Conservation (phyloP, 2,888 invertebrate species). For the Dendrolimus houi region DNA sequence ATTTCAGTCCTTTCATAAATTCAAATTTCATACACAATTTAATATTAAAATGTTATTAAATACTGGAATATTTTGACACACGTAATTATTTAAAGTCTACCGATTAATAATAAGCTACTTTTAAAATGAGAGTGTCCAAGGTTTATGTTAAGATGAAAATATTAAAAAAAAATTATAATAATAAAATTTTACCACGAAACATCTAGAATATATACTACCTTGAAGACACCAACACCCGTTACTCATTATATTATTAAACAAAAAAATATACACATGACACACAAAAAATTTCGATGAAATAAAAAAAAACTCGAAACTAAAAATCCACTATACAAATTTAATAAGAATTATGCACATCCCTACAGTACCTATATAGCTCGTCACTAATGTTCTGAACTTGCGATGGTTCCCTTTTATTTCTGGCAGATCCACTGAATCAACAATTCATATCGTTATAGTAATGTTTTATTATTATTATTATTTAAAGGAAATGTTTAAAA, state of each 20-base stretch:
- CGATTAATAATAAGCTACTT: too few relatives aligned
- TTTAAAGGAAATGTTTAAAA: neutral
- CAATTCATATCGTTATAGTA: slow-evolving; percentile 7
- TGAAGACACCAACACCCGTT: slow-evolving; percentile 4
- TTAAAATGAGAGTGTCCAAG: too few relatives aligned
- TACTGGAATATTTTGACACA: too few relatives aligned
- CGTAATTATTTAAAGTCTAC: too few relatives aligned
- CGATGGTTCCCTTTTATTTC: slow-evolving; percentile 99
- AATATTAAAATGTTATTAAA: too few relatives aligned
- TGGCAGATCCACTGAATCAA: slow-evolving; percentile 93
- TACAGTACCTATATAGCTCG: slow-evolving; percentile 97
- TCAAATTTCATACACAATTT: too few relatives aligned
- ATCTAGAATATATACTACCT: too few relatives aligned
- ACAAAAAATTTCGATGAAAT: slow-evolving; percentile 21
- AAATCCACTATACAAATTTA: slow-evolving; percentile 18
- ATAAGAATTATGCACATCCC: slow-evolving; percentile 21
- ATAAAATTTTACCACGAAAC: too few relatives aligned
- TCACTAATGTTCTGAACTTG: slow-evolving; percentile 99
- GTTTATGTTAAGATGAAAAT: too few relatives aligned
- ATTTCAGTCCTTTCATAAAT: too few relatives aligned
- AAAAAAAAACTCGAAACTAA: slow-evolving; percentile 8
- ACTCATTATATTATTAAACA: neutral
- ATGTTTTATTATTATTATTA: neutral
- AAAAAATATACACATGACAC: slow-evolving; percentile 18
- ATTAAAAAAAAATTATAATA: too few relatives aligned